Percentiles rank a stretch among this genome's conserved stretches.
Evolutionary conservation across 2,113 vertebrate genomes (phyloP).

Genomic region (Lontra canadensis): DNA sequence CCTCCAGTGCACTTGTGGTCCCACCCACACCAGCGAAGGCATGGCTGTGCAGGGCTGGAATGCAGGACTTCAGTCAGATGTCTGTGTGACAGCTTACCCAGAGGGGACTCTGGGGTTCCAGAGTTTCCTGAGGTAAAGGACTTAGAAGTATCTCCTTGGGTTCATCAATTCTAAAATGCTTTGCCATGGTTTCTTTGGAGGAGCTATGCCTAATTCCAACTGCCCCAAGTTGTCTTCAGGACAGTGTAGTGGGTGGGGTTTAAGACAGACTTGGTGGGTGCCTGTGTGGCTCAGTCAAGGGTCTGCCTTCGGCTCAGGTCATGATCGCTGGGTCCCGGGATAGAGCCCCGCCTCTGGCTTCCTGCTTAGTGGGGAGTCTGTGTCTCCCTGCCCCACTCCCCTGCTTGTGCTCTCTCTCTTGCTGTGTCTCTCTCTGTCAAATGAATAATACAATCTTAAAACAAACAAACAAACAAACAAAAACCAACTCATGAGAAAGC

Average conservation of each 20-base stretch:
- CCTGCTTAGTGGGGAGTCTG: neutral
- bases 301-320: neutral
- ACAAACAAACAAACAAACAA: too few relatives aligned
- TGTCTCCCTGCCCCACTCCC: too few relatives aligned
- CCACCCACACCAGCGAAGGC: neutral
- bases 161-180: neutral
- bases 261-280: neutral
- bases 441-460: too few relatives aligned
- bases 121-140: neutral
- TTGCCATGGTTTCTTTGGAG: neutral
- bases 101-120: neutral
- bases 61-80: fast-evolving
- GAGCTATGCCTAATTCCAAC: neutral
- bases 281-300: neutral
- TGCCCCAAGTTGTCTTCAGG: neutral
- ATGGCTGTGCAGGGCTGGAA: fast-evolving
- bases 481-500: neutral
- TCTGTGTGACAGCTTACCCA: neutral
- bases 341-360: neutral
- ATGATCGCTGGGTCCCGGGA: neutral
- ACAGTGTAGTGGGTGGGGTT: neutral
- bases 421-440: too few relatives aligned
- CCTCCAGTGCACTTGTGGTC: too few relatives aligned
- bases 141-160: neutral
- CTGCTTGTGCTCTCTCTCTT: too few relatives aligned